Evolutionary conservation across 2,888 invertebrate genomes (phyloP), one percentile per base, ranked within the genome.

Genomic region (Cosmopolites sordidus): DNA sequence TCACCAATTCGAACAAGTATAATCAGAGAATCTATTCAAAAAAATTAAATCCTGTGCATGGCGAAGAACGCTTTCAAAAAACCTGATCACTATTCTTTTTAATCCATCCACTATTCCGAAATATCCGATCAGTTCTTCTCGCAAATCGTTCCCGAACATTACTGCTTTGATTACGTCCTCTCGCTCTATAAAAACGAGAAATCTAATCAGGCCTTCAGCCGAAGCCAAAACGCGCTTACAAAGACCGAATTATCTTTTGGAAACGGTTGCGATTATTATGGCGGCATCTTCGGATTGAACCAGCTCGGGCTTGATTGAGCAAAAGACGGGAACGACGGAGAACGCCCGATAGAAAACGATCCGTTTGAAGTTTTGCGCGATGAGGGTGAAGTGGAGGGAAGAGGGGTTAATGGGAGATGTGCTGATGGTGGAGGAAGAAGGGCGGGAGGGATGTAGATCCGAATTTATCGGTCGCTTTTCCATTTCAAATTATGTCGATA

Each of bases 231-330:
- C 47, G 59, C 52, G 54, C 53, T 51, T 58, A 61, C 62, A 62
- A 62, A 61, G 60, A 50, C 61, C 53, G 63, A 63, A 63, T 66
- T 64, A 64, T 63, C 64, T 64, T 61, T 62, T 33, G 60, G 64
- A 63, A 64, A 63, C 63, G 33, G 8, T n/a, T 58, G 62, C 63
- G 65, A 65, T 66, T 65, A 65, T 63, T 64, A 64, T 62, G 60
- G 61, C 58, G 33, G 12, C 33, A 4, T 12, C 12, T 12, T 33
- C 33, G 12, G 33, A 12, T 12, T 33, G 12, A 33, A n/a, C 4
- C 33, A 11, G 33, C 33, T 12, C 11, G 11, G 33, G 33, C 33
- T n/a, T 33, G 33, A 33, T 33, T 33, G 33, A 33, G 33, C 33
- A 33, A 33, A 33, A 33, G 33, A 33, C 51, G 58, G 49, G 43